Base-by-base conservation (phyloP, 1,140 invertebrate genomes). In the Drosophila bipectinata region DNA sequence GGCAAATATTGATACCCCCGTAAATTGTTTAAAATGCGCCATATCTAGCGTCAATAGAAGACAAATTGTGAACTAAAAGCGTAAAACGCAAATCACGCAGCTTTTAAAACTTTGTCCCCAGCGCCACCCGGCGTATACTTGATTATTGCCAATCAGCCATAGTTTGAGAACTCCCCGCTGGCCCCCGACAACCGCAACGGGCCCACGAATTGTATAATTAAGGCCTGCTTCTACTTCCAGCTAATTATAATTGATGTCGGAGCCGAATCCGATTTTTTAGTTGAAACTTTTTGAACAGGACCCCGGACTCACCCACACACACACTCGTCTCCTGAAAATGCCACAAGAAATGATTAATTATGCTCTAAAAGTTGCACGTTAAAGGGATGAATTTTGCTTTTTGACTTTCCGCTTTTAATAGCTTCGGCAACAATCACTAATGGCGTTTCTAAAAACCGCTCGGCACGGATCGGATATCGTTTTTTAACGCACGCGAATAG, bases 1-100 rank as follows among this genome's bases (percentile, higher is more conserved):
- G 73, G 75, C 77, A 90, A 90, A 90, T 90, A 90, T 90, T 90
- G 88, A 90, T 90, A 90, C 79, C 77, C 59, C 53, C 72, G 72
- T 77, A 90, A 90, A 91, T 90, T 90, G 88, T 90, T 90, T 88
- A 82, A 90, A 90, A 90, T 90, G 73, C 73, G 74, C 54, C 62
- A 64, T 74, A 68, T 67, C 51, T 64, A 78, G 47, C 73, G 61
- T 77, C 78, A 73, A 71, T 73, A 67, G 62, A 79, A 78, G 78
- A 85, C 82, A 85, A 85, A 85, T 82, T 87, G 78, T 82, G 76
- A 72, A 82, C 78, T 81, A 75, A 78, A 81, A 87, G 61, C 81
- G 57, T 77, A 67, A 75, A 81, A 81, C 81, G 78, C 82, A 87
- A 85, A 85, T 85, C 81, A 85, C 82, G 82, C 69, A 58, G 64